Evolutionary conservation across 2,113 vertebrate genomes (phyloP), one percentile per base, ranked within the genome.

Genomic region (Grantiella picta): DNA sequence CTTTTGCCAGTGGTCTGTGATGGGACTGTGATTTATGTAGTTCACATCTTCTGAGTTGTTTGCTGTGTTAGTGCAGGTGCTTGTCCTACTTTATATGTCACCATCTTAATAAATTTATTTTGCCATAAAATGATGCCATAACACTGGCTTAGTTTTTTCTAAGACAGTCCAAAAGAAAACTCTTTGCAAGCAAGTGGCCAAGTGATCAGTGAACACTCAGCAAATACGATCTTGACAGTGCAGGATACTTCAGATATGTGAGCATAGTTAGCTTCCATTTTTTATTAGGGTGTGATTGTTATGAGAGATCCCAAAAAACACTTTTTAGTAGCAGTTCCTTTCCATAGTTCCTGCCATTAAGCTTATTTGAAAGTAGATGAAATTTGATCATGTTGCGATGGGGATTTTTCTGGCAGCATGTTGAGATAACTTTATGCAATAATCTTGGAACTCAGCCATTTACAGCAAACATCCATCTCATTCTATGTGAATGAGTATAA

Each of bases 201-300:
- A 42, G 14, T 31, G 33, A 13, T 64, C 54, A 16, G 5, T 35
- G 29, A 73, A 29, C 38, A 10, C 17, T 50, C 4, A 33, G 27
- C 29, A 84, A 52, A 15, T 50, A 44, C 0, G 2, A 17, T 78
- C 31, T 52, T 59, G 17, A n/a, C 1, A 3, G 15, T 23, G 12
- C 10, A 24, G 16, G 9, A 19, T 29, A 25, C 8, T 20, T 86
- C 5, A 25, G 27, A 63, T 35, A 5, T 5, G 8, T n/a, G 12
- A 35, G 22, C 8, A 4, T 28, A 59, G 9, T 21, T 50, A 29
- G 4, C 24, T 68, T 92, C 7, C 3, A 0, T 61, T 83, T 83
- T 89, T 65, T 86, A 21, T 61, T 59, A 18, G 29, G 2, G 3
- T 59, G 1, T 54, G 36, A 38, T n/a, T 77, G 15, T 73, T 75